These are phyloP conservation scores for Grus americana DNA, from an alignment of 2,113 vertebrate species.

Conservation along the genomic window DNA sequence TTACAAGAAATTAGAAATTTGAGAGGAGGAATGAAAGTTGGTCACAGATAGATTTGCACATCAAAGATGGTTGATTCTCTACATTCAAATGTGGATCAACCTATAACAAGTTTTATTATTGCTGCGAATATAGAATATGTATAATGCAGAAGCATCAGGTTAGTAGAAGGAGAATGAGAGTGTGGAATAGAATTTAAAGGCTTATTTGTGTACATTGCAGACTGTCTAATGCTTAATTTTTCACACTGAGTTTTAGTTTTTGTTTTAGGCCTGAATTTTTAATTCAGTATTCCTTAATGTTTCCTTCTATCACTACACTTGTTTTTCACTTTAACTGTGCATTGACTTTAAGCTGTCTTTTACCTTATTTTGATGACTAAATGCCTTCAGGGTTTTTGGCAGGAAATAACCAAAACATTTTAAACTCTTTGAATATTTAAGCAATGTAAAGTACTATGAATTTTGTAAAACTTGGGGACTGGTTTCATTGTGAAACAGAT, in stretches of 20 bases:
- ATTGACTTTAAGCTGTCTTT: neutral
- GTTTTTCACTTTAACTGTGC: neutral
- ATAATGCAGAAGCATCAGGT: neutral
- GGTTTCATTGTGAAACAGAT: neutral
- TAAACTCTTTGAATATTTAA: neutral
- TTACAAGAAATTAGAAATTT: neutral
- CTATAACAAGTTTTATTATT: neutral
- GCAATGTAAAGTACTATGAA: neutral
- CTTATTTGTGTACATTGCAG: neutral
- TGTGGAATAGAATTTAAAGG: neutral
- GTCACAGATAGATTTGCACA: neutral
- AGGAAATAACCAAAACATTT: neutral
- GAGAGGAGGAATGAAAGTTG: neutral
- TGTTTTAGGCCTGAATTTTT: neutral
- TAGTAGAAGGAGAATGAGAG: neutral
- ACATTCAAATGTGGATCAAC: neutral
- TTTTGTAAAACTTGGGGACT: neutral
- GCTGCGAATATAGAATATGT: neutral
- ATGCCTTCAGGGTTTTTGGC: neutral
- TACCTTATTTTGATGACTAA: neutral
- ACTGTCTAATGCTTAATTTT: neutral
- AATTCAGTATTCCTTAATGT: neutral
- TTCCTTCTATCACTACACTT: neutral
- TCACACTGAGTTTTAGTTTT: neutral
- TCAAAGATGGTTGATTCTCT: neutral